Conservation (phyloP, 2,797 vertebrate species). For the Anabacerthia variegaticeps region DNA sequence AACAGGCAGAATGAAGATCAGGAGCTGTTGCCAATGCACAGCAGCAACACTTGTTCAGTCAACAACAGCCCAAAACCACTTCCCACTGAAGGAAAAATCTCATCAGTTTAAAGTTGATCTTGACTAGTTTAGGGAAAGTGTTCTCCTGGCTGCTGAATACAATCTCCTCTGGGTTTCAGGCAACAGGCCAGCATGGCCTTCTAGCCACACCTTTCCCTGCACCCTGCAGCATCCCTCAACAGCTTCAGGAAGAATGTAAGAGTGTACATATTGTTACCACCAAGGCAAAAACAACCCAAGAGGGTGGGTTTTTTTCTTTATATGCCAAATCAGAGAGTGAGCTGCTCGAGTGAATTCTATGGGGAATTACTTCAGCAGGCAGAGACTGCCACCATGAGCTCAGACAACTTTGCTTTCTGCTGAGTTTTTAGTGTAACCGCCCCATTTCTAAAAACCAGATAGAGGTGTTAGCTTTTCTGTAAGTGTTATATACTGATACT, state of each 20-base stretch:
- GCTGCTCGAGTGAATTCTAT: neutral
- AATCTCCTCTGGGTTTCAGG: neutral
- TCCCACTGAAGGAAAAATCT: neutral
- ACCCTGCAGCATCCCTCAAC: neutral
- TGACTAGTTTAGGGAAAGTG: neutral
- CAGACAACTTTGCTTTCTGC: neutral
- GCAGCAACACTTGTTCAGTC: neutral
- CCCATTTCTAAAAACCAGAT: neutral
- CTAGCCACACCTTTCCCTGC: neutral
- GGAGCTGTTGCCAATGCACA: neutral
- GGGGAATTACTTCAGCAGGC: neutral
- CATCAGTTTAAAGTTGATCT: neutral
- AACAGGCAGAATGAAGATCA: neutral
- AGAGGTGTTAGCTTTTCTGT: neutral
- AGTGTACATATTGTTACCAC: neutral
- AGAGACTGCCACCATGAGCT: neutral
- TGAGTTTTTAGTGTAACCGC: neutral
- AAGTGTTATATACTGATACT: neutral
- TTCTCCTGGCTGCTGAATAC: neutral
- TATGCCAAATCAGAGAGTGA: neutral
- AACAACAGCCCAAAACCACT: neutral
- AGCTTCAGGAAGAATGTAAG: neutral
- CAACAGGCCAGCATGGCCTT: neutral
- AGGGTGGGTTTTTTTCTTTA: neutral
- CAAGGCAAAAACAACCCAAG: neutral